phyloP scores from a whole-genome alignment of 2,888 invertebrate species.

The Tipula vernalis region DNA sequence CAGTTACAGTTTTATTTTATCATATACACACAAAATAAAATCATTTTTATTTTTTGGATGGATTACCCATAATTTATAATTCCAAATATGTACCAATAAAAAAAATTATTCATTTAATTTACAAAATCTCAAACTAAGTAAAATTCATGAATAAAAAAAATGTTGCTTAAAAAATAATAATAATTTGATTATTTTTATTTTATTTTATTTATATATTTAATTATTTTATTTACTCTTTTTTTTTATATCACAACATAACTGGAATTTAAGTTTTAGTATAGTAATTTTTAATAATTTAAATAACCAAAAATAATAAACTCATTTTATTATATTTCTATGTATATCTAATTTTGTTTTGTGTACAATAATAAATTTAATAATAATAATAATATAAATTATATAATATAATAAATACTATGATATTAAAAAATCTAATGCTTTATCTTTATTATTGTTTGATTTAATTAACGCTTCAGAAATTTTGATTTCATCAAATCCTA shows the following conservation, averaged over 20 bases:
- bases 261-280: neutral
- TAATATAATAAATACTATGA: conserved; percentile 39
- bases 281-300: neutral
- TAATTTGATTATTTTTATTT: neutral
- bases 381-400: conserved; percentile 14
- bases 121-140: neutral
- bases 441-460: conserved; percentile 71
- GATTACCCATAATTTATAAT: neutral
- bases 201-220: neutral
- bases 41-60: neutral
- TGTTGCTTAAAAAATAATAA: neutral
- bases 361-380: neutral
- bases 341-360: neutral
- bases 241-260: neutral
- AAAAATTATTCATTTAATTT: neutral
- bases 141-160: neutral
- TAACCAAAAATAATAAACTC: neutral
- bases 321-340: neutral
- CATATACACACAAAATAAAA: neutral
- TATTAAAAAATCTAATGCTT: conserved; percentile 71
- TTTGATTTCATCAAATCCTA: conserved; percentile 68
- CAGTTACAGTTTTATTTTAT: neutral
- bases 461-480: conserved; percentile 62
- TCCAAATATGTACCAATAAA: neutral
- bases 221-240: neutral